Evolutionary conservation across 2,888 invertebrate genomes (phyloP).

Genomic region (Eristalinus aeneus): DNA sequence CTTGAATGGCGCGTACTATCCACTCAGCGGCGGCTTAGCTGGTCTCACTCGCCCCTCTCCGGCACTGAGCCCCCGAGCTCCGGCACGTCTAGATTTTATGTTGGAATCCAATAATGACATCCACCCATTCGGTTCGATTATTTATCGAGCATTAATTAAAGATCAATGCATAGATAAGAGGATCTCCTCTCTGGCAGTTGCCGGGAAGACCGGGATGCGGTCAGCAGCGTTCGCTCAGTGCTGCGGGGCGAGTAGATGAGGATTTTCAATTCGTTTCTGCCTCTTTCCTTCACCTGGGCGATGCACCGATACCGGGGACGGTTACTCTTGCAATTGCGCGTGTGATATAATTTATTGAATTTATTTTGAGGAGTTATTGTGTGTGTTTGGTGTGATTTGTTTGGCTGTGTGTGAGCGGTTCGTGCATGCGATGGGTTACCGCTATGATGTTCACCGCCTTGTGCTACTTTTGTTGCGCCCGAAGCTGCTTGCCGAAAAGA

Average conservation of each 20-base stretch:
- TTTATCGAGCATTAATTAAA: slow-evolving; percentile 75
- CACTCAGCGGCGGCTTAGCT: slow-evolving; percentile 12
- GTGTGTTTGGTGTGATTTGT: slow-evolving; percentile 47
- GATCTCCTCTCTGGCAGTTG: slow-evolving; percentile 38
- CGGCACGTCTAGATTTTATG: slow-evolving; percentile 53
- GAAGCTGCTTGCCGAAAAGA: too few species aligned
- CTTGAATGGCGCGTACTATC: slow-evolving; percentile 53
- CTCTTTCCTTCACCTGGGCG: slow-evolving; percentile 10
- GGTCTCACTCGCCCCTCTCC: neutral
- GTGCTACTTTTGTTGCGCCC: neutral
- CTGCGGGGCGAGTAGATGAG: slow-evolving; percentile 47
- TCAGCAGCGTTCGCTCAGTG: slow-evolving; percentile 13
- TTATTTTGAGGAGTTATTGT: slow-evolving; percentile 55
- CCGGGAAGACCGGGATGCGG: neutral
- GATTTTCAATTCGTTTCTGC: slow-evolving; percentile 13
- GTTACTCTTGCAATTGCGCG: slow-evolving; percentile 42
- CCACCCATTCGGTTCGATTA: slow-evolving; percentile 74
- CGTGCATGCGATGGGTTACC: neutral
- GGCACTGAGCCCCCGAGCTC: neutral
- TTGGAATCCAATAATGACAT: slow-evolving; percentile 73
- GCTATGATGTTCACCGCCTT: neutral
- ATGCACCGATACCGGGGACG: slow-evolving; percentile 38
- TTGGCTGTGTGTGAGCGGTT: neutral
- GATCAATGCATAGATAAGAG: slow-evolving; percentile 74
- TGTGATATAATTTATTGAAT: slow-evolving; percentile 58